Base-by-base conservation (phyloP, 2,113 vertebrate species). In the Cyanoderma ruficeps region DNA sequence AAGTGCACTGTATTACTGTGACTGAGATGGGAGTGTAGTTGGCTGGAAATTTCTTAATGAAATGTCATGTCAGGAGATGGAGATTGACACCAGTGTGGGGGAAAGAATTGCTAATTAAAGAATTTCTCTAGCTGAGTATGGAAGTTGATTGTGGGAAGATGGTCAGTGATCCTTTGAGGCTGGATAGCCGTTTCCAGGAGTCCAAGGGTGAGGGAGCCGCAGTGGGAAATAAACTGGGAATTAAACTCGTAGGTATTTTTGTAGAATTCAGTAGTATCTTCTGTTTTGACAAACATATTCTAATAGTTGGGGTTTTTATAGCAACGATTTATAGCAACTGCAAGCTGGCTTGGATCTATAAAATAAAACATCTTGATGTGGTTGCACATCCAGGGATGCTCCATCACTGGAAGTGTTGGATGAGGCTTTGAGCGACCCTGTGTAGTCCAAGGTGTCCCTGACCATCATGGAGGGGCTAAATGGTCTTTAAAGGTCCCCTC, bases 41-140 rank as follows among this genome's bases (percentile, higher is more conserved):
- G 77, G 60, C 83, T 93, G 77, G 89, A 81, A 91, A 84, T 69
- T 67, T 74, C 72, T 84, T 93, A 83, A 90, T 89, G 80, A 86
- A 89, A 81, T 86, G 71, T 89, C 76, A 31, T 42, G 27, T 61
- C 7, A 7, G 27, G 60, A 87, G 87, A 75, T 53, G 24, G 8
- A 57, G 56, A 78, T 63, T 91, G 93, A 63, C 83, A 92, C 72
- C 52, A 27, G 60, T 42, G 30, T 53, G 35, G 44, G 50, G 72
- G 27, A 67, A 89, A 75, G 68, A 84, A 84, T 63, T 78, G 2
- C 25, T 77, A 81, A n/a, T 87, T 78, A 89, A 83, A 84, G 21
- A 23, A 27, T 87, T 74, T 77, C 37, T 89, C 15, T 77, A 14
- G 50, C 9, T 0, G 1, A 49, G 46, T 70, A 14, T 53, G 39